Evolutionary conservation across 2,888 invertebrate genomes (phyloP).

Genomic region (Boloria selene): DNA sequence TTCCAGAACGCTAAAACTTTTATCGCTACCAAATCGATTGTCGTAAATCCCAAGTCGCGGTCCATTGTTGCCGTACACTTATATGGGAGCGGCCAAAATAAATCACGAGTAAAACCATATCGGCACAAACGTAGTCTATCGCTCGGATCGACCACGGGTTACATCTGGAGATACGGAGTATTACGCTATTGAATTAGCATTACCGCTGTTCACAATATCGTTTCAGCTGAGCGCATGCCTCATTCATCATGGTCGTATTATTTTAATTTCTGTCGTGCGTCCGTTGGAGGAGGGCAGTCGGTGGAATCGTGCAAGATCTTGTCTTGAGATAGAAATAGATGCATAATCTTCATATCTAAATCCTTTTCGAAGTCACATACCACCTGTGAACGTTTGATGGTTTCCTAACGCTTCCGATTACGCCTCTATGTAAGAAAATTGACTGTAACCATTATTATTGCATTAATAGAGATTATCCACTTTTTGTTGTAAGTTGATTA

Average conservation of each 20-base stretch:
- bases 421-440: slow-evolving; percentile 23
- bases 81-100: slow-evolving; percentile 79
- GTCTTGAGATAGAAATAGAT: slow-evolving; percentile 60
- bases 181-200: slow-evolving; percentile 81
- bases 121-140: slow-evolving; percentile 75
- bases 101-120: slow-evolving; percentile 80
- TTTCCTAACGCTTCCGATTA: slow-evolving; percentile 43
- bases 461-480: slow-evolving; percentile 31
- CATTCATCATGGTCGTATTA: slow-evolving; percentile 67
- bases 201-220: slow-evolving; percentile 73
- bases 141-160: slow-evolving; percentile 66
- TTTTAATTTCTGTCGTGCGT: slow-evolving; percentile 68
- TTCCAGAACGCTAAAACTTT: slow-evolving; percentile 62
- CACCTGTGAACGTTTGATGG: slow-evolving; percentile 57
- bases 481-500: slow-evolving; percentile 67
- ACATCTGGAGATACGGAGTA: slow-evolving; percentile 68
- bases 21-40: slow-evolving; percentile 78
- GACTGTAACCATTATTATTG: slow-evolving; percentile 35
- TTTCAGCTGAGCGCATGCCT: slow-evolving; percentile 54
- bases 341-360: slow-evolving; percentile 63
- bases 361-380: slow-evolving; percentile 45
- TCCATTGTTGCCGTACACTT: slow-evolving; percentile 78
- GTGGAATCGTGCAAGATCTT: slow-evolving; percentile 69
- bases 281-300: slow-evolving; percentile 47
- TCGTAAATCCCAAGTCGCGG: slow-evolving; percentile 73